A percentile compares a stretch with the other conserved stretches of the same genome.
phyloP scores from a whole-genome alignment of 2,113 vertebrate species.

The Aphyosemion australe region DNA sequence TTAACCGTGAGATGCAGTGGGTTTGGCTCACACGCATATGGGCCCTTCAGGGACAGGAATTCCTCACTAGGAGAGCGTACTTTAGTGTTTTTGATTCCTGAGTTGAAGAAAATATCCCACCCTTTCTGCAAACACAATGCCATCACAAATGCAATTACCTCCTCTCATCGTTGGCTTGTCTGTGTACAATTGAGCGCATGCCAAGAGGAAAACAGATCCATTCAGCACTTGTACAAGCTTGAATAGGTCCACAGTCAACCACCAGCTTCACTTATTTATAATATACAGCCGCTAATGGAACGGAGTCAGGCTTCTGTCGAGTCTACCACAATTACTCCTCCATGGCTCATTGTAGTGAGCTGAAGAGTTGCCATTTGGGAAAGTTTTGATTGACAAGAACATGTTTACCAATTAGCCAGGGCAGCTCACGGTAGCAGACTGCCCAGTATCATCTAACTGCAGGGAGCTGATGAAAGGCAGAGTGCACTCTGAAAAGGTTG shows the following conservation, averaged over 20 bases:
- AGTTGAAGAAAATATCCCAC: slow-evolving; percentile 14
- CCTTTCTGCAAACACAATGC: slow-evolving; percentile 35
- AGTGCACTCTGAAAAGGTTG: slow-evolving; percentile 50
- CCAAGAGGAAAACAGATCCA: slow-evolving; percentile 19
- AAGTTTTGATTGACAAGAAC: slow-evolving; percentile 74
- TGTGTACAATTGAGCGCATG: slow-evolving; percentile 45
- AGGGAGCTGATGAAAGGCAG: slow-evolving; percentile 55
- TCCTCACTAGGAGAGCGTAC: slow-evolving; percentile 17
- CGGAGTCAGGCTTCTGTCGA: slow-evolving; percentile 42
- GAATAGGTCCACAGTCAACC: slow-evolving; percentile 51
- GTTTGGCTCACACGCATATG: slow-evolving; percentile 14
- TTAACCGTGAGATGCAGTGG: slow-evolving; percentile 33
- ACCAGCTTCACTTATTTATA: slow-evolving; percentile 49
- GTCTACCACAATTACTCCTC: slow-evolving; percentile 52
- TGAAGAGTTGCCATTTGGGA: slow-evolving; percentile 60
- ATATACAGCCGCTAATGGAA: slow-evolving; percentile 56
- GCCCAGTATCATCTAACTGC: slow-evolving; percentile 42
- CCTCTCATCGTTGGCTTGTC: slow-evolving; percentile 33
- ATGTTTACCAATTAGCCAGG: slow-evolving; percentile 75
- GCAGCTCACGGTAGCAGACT: slow-evolving; percentile 40
- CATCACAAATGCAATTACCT: slow-evolving; percentile 52
- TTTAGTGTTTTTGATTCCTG: slow-evolving; percentile 43
- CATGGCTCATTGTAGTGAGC: slow-evolving; percentile 51
- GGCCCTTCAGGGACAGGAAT: slow-evolving; percentile 6
- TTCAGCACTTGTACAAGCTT: slow-evolving; percentile 41